Evolutionary conservation across 2,113 vertebrate genomes (phyloP).

Genomic region (Protobothrops mucrosquamatus): DNA sequence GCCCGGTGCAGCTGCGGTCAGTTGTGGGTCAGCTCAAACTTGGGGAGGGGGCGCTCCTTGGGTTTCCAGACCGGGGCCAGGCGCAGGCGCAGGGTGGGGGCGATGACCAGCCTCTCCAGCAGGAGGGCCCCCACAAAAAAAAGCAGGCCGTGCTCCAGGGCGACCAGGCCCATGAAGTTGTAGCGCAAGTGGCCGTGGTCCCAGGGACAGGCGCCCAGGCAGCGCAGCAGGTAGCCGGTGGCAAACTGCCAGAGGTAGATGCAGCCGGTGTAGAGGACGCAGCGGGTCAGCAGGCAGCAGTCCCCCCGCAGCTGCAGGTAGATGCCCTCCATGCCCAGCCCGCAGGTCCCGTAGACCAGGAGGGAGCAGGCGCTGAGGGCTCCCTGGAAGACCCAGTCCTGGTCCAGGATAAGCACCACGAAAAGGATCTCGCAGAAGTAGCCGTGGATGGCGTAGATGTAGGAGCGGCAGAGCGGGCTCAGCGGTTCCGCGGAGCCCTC

Average conservation of each 20-base stretch:
- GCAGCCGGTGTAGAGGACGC: conserved; percentile 47
- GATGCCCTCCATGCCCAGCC: conserved; percentile 47
- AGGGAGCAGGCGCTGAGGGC: conserved; percentile 45
- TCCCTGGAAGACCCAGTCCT: conserved; percentile 46
- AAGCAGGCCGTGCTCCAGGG: conserved; percentile 50
- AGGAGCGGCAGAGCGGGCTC: conserved; percentile 25
- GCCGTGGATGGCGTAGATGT: conserved; percentile 58
- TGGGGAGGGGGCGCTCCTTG: fast-evolving
- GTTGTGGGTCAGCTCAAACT: neutral
- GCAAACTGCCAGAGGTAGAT: conserved; percentile 52
- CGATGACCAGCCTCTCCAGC: conserved; percentile 47
- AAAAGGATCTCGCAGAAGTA: conserved; percentile 54
- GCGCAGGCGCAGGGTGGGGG: conserved; percentile 37
- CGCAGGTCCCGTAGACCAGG: conserved; percentile 45
- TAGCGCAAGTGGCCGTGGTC: conserved; percentile 44
- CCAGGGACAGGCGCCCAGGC: conserved; percentile 52
- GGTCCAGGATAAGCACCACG: conserved; percentile 25
- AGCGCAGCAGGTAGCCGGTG: conserved; percentile 27
- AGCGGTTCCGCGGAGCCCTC: neutral
- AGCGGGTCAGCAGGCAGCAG: conserved; percentile 36
- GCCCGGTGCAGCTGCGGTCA: neutral
- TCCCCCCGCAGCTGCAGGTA: conserved; percentile 30
- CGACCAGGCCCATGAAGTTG: conserved; percentile 43
- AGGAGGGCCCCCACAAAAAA: conserved; percentile 48
- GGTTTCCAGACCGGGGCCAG: conserved; percentile 14